Conservation (phyloP, 2,797 vertebrate genomes). For the Hypotaenidia philippensis region DNA sequence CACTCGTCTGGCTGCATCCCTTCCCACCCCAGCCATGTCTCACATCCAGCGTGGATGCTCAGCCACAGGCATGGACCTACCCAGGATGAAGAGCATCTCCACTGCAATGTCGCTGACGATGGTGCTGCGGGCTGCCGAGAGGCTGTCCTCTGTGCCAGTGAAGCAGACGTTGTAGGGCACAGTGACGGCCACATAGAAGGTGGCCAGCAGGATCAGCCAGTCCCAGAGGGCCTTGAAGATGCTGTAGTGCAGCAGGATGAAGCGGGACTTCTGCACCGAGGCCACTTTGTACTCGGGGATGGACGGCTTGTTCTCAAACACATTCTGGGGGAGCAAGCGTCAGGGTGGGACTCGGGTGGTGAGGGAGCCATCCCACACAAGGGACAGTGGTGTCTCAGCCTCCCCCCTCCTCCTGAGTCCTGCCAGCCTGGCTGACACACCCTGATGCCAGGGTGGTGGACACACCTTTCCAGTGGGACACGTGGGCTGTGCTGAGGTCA, state of each 20-base stretch:
- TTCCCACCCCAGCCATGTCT: accelerated
- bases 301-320: constrained; percentile 90
- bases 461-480: background rate
- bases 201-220: constrained; percentile 94
- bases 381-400: background rate
- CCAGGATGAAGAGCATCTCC: constrained; percentile 97
- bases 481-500: background rate
- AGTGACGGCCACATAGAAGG: constrained; percentile 94
- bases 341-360: background rate
- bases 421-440: background rate
- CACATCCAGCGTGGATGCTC: accelerated
- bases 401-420: no score
- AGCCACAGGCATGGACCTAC: constrained; percentile 67
- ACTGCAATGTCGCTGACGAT: constrained; percentile 93
- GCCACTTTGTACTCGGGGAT: constrained; percentile 96
- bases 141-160: constrained; percentile 83
- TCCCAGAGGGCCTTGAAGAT: constrained; percentile 96
- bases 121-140: constrained; percentile 85
- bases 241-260: constrained; percentile 97
- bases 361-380: accelerated
- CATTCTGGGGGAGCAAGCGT: constrained; percentile 79
- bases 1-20: accelerated
- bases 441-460: background rate
- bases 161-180: constrained; percentile 97
- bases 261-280: constrained; percentile 91